phyloP scores from a whole-genome alignment of 37 sponge, comb jelly and placozoan genomes.

The Agelas oroides region DNA sequence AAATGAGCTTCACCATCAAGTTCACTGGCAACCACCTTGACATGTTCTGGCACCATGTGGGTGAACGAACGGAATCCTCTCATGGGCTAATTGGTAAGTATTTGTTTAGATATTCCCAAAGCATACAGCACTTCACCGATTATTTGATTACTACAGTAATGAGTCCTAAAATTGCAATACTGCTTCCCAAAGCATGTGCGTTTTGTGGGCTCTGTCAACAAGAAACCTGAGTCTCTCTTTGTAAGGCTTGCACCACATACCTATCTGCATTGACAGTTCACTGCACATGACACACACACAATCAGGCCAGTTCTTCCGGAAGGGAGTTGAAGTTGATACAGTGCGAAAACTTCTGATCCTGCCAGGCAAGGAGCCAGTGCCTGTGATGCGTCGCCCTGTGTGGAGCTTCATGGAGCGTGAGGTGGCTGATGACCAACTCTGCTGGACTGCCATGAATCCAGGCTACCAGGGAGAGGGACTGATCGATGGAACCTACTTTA shows the following conservation, averaged over 20 bases:
- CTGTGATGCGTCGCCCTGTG: neutral
- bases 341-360: neutral
- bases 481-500: slow-evolving; percentile 22
- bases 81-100: slow-evolving; percentile 53
- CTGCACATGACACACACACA: neutral
- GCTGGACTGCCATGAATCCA: slow-evolving; percentile 27
- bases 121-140: too few relatives aligned
- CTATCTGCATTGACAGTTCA: too few relatives aligned
- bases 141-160: too few relatives aligned
- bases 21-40: slow-evolving; percentile 32
- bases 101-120: too few relatives aligned
- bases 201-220: too few relatives aligned
- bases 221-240: too few relatives aligned
- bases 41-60: slow-evolving; percentile 45
- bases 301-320: slow-evolving; percentile 38
- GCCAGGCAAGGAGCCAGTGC: neutral
- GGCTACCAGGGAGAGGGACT: slow-evolving; percentile 36
- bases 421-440: neutral
- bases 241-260: too few relatives aligned
- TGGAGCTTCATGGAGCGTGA: slow-evolving; percentile 12
- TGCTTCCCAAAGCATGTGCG: too few relatives aligned
- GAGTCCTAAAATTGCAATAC: too few relatives aligned
- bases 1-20: slow-evolving; percentile 36
- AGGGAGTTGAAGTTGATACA: slow-evolving; percentile 3
- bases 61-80: slow-evolving; percentile 7